These are phyloP conservation scores for Trachymyrmex cornetzi DNA, from an alignment of 1,140 invertebrate genomes.

Conservation along the genomic window DNA sequence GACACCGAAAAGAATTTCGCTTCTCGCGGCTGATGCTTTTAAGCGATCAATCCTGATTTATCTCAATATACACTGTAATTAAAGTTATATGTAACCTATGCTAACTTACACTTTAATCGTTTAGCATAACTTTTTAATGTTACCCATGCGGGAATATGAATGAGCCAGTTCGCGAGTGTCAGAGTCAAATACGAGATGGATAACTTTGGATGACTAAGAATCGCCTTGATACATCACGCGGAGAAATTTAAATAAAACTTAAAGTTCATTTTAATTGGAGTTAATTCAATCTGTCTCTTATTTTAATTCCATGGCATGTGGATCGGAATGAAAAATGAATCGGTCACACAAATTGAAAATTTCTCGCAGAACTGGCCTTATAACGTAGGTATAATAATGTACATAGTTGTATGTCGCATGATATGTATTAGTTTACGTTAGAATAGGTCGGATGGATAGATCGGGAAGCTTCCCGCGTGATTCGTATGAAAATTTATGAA, in stretches of 20 bases:
- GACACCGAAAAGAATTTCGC: background rate
- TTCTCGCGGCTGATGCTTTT: slow-evolving; percentile 35
- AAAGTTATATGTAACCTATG: slow-evolving; percentile 38
- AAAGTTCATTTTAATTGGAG: background rate
- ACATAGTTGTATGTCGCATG: slow-evolving; percentile 54
- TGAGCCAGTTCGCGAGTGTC: slow-evolving; percentile 23
- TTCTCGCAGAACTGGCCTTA: slow-evolving; percentile 1
- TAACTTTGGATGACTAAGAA: background rate
- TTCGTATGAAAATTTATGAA: slow-evolving; percentile 41
- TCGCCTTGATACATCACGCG: background rate
- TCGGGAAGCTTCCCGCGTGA: slow-evolving; percentile 9
- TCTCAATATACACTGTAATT: slow-evolving; percentile 16
- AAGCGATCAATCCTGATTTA: slow-evolving; percentile 38
- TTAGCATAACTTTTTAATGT: slow-evolving; percentile 38
- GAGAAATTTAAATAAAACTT: background rate
- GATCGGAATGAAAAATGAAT: background rate
- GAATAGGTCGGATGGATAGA: slow-evolving; percentile 48
- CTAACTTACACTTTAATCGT: slow-evolving; percentile 41
- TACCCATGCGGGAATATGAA: slow-evolving; percentile 35
- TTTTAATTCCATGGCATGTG: background rate
- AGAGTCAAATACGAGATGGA: background rate
- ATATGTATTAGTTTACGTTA: slow-evolving; percentile 64
- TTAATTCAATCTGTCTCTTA: background rate
- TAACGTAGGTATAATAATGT: slow-evolving; percentile 42
- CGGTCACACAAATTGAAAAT: slow-evolving; percentile 7